Conservation (phyloP, 2,113 vertebrate species). For the Leptosomus discolor region DNA sequence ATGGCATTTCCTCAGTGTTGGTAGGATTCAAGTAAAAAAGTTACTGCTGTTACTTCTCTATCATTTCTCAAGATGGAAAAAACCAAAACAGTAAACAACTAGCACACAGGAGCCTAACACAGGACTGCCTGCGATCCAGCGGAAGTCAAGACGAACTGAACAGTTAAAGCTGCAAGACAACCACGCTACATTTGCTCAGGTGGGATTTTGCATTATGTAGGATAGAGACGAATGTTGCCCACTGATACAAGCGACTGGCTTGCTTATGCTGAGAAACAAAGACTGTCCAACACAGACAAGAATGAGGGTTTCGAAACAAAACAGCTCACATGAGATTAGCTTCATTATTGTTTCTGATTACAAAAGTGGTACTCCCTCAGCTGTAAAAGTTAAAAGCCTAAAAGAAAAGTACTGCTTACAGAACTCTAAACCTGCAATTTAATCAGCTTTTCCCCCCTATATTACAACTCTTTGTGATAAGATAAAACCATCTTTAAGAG, state of each 20-base stretch:
- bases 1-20: conserved; percentile 42
- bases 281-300: not conserved
- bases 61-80: conserved; percentile 39
- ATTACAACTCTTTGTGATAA: not conserved
- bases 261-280: not conserved
- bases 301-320: conserved; percentile 3
- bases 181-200: not conserved
- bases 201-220: not conserved
- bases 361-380: conserved; percentile 33
- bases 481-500: not conserved
- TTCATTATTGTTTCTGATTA: conserved; percentile 2
- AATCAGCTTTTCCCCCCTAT: not conserved
- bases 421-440: conserved; percentile 5
- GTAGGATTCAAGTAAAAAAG: conserved; percentile 66
- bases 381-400: conserved; percentile 12
- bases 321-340: not conserved
- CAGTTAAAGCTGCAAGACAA: conserved; percentile 25
- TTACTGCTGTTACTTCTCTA: conserved; percentile 53
- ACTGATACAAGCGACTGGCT: not conserved
- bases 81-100: not conserved
- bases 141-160: not conserved
- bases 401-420: not conserved
- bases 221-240: not conserved
- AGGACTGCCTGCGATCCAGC: not conserved
- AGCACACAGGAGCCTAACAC: not conserved